Evolutionary conservation across 2,113 vertebrate species (phyloP), one percentile per base, ranked within the genome.

Genomic region (Tringa solitaria): DNA sequence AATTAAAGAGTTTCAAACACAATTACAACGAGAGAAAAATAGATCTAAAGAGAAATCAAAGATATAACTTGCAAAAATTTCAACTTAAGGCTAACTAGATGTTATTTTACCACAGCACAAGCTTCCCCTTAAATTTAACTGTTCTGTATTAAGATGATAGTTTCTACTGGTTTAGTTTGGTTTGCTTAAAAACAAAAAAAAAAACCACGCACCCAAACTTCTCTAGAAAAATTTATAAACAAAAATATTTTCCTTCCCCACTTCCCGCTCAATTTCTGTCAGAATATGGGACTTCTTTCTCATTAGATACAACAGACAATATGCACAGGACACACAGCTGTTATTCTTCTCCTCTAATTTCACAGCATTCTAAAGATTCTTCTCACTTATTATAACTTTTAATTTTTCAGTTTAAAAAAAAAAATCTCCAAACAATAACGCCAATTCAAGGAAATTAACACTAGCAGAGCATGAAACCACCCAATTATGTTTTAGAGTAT

Each of bases 351-450:
- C 46, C 64, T 86, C 28, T 57, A 60, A 81, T 39, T 82, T n/a
- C 30, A 91, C 20, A 64, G 21, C 14, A 53, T 35, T 83, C 57
- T 57, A 73, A 85, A 86, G 76, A 56, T 26, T 37, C 26, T 81
- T 72, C n/a, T 70, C n/a, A 19, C 10, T 92, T 56, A 0, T 0
- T 27, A 37, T 8, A 0, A 18, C 15, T 76, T 75, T 74, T 68
- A 27, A 30, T 28, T 46, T 63, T 33, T 23, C 5, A 39, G 14
- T 70, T 75, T 9, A 37, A 61, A 69, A 37, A 57, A 37, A 51
- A 33, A 73, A 39, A 24, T 6, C 39, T 72, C 46, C 7, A 8
- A 53, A 59, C 19, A 67, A 60, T 30, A 68, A n/a, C 24, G 20
- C 8, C 18, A 65, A 17, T 50, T 60, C 35, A 81, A 84, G 21